Percentiles rank a stretch among this genome's conserved stretches.
Conservation (phyloP, 2,113 vertebrate species). For the Stigmatopora nigra region DNA sequence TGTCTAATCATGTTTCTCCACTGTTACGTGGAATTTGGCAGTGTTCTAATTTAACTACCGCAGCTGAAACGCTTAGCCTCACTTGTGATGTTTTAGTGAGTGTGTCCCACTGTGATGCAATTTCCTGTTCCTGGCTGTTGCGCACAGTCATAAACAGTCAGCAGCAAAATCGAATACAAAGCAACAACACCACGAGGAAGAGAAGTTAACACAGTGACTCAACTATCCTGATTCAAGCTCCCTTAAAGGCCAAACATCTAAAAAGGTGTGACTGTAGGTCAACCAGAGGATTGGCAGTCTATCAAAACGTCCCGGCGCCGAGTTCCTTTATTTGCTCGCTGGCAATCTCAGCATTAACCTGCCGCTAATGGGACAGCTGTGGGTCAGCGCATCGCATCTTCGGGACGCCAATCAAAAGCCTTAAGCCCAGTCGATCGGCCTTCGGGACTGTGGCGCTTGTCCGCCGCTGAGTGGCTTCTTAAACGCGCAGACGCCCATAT, state of each 20-base stretch:
- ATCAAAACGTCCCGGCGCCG: slow-evolving; percentile 66
- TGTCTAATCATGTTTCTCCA: slow-evolving; percentile 8
- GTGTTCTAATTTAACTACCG: slow-evolving; percentile 49
- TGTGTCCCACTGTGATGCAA: slow-evolving; percentile 11
- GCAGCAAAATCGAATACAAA: slow-evolving; percentile 62
- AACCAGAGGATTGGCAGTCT: slow-evolving; percentile 55
- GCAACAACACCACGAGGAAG: slow-evolving; percentile 31
- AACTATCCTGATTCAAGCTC: slow-evolving; percentile 57
- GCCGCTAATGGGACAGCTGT: slow-evolving; percentile 74
- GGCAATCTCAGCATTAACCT: slow-evolving; percentile 73
- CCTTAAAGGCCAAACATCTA: slow-evolving; percentile 39
- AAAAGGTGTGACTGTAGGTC: slow-evolving; percentile 43
- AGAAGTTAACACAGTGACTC: slow-evolving; percentile 57
- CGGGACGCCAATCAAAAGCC: slow-evolving; percentile 69
- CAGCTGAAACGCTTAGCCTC: slow-evolving; percentile 30
- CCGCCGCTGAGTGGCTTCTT: slow-evolving; percentile 72
- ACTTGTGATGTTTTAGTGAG: slow-evolving; percentile 25
- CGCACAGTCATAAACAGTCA: slow-evolving; percentile 52
- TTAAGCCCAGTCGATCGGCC: slow-evolving; percentile 71
- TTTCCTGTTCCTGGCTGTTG: slow-evolving; percentile 11
- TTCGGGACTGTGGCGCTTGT: slow-evolving; percentile 65
- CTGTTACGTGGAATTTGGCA: slow-evolving; percentile 59
- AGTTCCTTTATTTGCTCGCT: slow-evolving; percentile 75
- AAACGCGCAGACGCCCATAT: slow-evolving; percentile 69
- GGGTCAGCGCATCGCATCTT: slow-evolving; percentile 66